Percentiles rank a stretch among this genome's conserved stretches.
Conservation (phyloP, 2,797 vertebrate genomes). For the Platyrinchus mystaceus region DNA sequence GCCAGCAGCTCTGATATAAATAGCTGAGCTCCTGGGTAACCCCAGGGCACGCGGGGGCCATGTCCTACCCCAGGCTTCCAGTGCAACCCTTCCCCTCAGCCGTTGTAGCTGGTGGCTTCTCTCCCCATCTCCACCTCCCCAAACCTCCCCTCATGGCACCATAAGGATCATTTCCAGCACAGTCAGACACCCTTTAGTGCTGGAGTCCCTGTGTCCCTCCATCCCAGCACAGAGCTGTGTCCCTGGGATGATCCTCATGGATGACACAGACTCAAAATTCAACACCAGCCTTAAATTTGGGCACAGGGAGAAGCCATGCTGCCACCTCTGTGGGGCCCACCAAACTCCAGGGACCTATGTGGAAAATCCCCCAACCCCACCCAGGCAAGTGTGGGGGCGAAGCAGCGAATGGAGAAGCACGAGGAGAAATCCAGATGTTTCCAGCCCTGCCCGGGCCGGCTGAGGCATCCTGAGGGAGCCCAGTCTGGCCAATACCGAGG, state of each 20-base stretch:
- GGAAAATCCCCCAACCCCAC: neutral
- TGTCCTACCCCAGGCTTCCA: neutral
- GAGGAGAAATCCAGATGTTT: neutral
- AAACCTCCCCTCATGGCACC: rapidly evolving
- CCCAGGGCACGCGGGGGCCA: neutral
- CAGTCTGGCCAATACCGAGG: neutral
- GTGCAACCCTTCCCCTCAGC: neutral
- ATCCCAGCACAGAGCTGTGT: rapidly evolving
- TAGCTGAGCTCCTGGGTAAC: neutral
- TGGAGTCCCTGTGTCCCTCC: neutral
- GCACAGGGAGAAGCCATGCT: rapidly evolving
- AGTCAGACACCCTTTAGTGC: rapidly evolving
- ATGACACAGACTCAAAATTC: rapidly evolving
- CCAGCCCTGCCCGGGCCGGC: neutral
- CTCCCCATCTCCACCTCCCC: neutral
- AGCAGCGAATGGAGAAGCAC: neutral
- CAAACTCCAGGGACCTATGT: rapidly evolving
- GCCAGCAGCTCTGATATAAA: constrained; percentile 19
- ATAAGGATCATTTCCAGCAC: neutral
- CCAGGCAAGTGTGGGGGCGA: neutral
- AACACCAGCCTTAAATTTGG: rapidly evolving
- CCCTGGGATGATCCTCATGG: neutral
- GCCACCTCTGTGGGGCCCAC: neutral
- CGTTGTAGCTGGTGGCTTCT: neutral
- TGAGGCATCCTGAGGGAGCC: neutral